Conservation (phyloP, 1,140 invertebrate genomes). For the Tribolium castaneum region DNA sequence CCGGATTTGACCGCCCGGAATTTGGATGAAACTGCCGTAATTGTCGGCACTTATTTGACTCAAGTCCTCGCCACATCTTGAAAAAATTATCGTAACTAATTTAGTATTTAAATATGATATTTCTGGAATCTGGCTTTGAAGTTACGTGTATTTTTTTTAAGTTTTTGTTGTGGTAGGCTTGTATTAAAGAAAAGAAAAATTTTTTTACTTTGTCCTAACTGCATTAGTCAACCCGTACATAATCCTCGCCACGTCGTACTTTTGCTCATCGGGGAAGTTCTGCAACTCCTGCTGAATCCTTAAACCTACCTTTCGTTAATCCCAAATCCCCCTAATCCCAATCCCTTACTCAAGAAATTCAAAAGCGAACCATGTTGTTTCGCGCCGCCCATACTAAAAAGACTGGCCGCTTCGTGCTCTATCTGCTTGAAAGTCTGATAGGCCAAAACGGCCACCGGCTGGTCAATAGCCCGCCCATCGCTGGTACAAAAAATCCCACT, state of each 20-base stretch:
- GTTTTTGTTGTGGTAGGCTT: too few species aligned
- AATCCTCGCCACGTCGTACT: conserved; percentile 73
- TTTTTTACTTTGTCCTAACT: conserved; percentile 64
- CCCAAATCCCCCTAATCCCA: conserved; percentile 51
- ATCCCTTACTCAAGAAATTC: conserved; percentile 68
- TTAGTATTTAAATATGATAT: neutral
- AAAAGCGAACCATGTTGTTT: conserved; percentile 70
- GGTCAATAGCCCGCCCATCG: conserved; percentile 73
- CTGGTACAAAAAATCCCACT: conserved; percentile 73
- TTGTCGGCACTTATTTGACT: conserved; percentile 74
- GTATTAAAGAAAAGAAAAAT: neutral
- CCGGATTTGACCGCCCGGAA: conserved; percentile 74
- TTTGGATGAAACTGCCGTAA: conserved; percentile 72
- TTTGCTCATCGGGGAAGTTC: conserved; percentile 75
- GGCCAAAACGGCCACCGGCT: conserved; percentile 70
- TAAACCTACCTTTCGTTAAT: conserved; percentile 65
- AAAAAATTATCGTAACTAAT: neutral
- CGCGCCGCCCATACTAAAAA: conserved; percentile 71
- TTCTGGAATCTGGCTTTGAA: too few species aligned
- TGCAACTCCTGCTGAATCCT: conserved; percentile 75
- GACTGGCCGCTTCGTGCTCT: conserved; percentile 71
- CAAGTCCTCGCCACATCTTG: conserved; percentile 71
- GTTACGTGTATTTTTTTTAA: too few species aligned
- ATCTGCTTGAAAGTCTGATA: conserved; percentile 74
- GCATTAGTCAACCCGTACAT: conserved; percentile 74